These are phyloP conservation scores for Bovichtus variegatus DNA, from an alignment of 2,797 vertebrate genomes.

Conservation along the genomic window DNA sequence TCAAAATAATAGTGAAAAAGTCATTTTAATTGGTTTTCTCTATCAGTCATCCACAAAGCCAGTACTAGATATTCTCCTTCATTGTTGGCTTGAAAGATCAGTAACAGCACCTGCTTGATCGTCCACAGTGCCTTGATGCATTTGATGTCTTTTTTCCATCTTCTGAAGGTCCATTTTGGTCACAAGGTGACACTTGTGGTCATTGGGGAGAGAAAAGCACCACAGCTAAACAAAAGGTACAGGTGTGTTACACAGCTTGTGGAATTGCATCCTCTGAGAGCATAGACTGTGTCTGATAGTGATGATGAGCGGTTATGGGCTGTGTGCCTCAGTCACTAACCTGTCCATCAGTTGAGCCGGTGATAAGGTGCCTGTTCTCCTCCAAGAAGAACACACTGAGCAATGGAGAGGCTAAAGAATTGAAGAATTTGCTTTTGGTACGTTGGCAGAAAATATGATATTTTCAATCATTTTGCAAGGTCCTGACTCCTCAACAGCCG, in stretches of 20 bases:
- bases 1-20: neutral
- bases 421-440: neutral
- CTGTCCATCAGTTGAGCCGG: slow-evolving; percentile 89
- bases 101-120: slow-evolving; percentile 58
- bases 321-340: slow-evolving; percentile 71
- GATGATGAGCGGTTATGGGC: neutral
- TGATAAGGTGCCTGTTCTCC: slow-evolving; percentile 84
- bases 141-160: slow-evolving; percentile 81
- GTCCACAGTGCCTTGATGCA: slow-evolving; percentile 40
- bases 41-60: neutral
- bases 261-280: neutral
- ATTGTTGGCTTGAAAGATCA: neutral
- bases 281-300: too few species aligned
- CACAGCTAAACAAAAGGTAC: slow-evolving; percentile 83
- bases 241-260: neutral
- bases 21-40: neutral
- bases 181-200: slow-evolving; percentile 84
- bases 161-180: slow-evolving; percentile 86
- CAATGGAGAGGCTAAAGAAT: slow-evolving; percentile 85
- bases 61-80: neutral
- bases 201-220: slow-evolving; percentile 87
- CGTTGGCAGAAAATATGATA: neutral
- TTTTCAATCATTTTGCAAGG: neutral
- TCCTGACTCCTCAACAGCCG: neutral
- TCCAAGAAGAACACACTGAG: slow-evolving; percentile 85